These are phyloP conservation scores for Conchocele bisecta DNA, from an alignment of 2,888 invertebrate genomes.

Conservation along the genomic window DNA sequence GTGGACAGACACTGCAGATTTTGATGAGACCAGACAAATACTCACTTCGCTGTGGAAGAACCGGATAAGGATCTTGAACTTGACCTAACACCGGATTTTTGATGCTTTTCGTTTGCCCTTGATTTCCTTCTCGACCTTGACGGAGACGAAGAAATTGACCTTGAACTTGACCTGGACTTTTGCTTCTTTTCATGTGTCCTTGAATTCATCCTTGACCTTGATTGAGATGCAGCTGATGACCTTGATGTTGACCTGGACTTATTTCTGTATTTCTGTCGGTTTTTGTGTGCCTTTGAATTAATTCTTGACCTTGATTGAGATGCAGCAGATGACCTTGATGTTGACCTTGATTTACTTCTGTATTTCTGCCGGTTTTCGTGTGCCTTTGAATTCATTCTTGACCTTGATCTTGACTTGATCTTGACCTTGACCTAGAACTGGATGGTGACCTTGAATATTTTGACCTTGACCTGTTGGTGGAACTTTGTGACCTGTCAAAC, in stretches of 20 bases:
- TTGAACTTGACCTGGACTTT: slow-evolving; percentile 27
- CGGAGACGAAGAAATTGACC: slow-evolving; percentile 19
- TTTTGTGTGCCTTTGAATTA: slow-evolving; percentile 7
- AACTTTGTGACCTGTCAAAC: too few relatives aligned
- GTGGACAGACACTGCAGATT: too few relatives aligned
- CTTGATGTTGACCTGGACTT: slow-evolving; percentile 28
- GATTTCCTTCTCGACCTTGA: slow-evolving; percentile 15
- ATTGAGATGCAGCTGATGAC: slow-evolving; percentile 6
- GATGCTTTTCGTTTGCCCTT: slow-evolving; percentile 49
- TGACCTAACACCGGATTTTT: slow-evolving; percentile 46
- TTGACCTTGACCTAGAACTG: slow-evolving; percentile 31
- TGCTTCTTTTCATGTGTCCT: too few relatives aligned
- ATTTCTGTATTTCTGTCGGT: slow-evolving; percentile 14
- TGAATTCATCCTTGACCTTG: slow-evolving; percentile 31
- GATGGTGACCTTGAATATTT: too few relatives aligned
- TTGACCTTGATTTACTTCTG: slow-evolving; percentile 27
- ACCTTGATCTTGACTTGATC: slow-evolving; percentile 10
- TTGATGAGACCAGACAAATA: too few relatives aligned
- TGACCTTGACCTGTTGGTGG: too few relatives aligned
- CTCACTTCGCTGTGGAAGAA: slow-evolving; percentile 54
- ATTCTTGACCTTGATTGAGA: slow-evolving; percentile 32
- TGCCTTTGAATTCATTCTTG: slow-evolving; percentile 29
- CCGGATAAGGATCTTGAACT: slow-evolving; percentile 55
- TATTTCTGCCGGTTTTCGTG: too few relatives aligned
- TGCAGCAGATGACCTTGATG: slow-evolving; percentile 2